Conservation (phyloP, 2,797 vertebrate species). For the Philypnodon macrostomus region DNA sequence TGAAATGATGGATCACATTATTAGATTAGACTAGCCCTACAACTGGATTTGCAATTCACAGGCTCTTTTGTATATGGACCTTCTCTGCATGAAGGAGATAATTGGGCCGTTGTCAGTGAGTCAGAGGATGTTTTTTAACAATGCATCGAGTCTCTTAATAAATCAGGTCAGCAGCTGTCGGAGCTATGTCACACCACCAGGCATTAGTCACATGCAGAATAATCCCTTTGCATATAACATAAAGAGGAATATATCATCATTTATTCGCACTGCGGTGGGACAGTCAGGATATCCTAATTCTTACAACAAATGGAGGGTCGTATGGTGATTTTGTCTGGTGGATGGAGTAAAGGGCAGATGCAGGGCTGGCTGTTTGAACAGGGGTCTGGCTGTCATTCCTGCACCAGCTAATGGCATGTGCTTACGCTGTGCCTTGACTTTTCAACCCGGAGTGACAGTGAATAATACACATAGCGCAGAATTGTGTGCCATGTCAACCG, state of each 20-base stretch:
- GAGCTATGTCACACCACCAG: constrained; percentile 45
- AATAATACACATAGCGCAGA: constrained; percentile 47
- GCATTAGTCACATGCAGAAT: constrained; percentile 61
- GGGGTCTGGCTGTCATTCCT: constrained; percentile 51
- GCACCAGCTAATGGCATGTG: constrained; percentile 48
- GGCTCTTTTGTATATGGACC: constrained; percentile 50
- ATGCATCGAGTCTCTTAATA: constrained; percentile 54
- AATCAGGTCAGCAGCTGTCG: constrained; percentile 68
- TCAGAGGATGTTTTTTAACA: constrained; percentile 58
- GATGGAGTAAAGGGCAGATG: constrained; percentile 26
- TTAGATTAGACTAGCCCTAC: constrained; percentile 59
- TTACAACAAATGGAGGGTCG: constrained; percentile 46
- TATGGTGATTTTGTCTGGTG: constrained; percentile 46
- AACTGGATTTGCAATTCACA: constrained; percentile 70
- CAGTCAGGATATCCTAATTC: constrained; percentile 32
- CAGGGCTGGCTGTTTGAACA: constrained; percentile 19
- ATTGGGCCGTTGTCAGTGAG: constrained; percentile 64
- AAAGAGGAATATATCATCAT: constrained; percentile 52
- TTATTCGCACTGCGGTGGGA: constrained; percentile 26
- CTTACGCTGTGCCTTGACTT: constrained; percentile 57
- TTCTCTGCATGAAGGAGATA: constrained; percentile 65
- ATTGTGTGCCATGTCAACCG: constrained; percentile 46
- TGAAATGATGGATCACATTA: constrained; percentile 74
- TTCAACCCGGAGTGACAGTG: constrained; percentile 49
- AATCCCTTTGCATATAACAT: constrained; percentile 48